Conservation (phyloP, 2,797 vertebrate genomes). For the Falco cherrug region DNA sequence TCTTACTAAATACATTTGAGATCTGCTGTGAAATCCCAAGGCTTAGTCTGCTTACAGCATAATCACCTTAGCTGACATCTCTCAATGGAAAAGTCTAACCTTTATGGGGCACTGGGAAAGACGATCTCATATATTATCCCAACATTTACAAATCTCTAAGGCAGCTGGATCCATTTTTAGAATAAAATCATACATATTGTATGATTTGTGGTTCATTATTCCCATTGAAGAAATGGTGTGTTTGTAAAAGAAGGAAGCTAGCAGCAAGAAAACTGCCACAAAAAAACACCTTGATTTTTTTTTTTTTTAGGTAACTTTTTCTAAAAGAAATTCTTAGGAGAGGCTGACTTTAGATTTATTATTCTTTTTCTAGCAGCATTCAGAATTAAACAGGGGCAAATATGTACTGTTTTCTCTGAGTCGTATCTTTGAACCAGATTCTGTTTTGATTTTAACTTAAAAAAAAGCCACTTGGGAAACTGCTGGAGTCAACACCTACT, state of each 20-base stretch:
- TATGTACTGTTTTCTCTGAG: not conserved
- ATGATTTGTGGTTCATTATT: conserved; percentile 37
- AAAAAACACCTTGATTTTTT: not conserved
- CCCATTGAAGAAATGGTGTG: not conserved
- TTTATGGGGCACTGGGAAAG: conserved; percentile 42
- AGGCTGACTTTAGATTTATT: not conserved
- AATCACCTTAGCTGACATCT: conserved; percentile 59
- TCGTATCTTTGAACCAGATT: not conserved
- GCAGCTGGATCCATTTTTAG: conserved; percentile 39
- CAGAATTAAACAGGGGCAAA: not conserved
- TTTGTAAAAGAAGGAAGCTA: not conserved
- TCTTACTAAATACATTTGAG: conserved; percentile 30
- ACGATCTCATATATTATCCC: conserved; percentile 15
- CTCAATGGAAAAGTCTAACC: conserved; percentile 32
- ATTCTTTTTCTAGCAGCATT: not conserved
- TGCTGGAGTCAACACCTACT: not conserved
- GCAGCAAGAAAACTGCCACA: not conserved
- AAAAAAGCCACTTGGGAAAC: not conserved
- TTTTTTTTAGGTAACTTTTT: not conserved
- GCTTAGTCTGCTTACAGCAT: conserved; percentile 39
- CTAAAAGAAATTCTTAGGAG: not conserved
- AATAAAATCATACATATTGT: conserved; percentile 8
- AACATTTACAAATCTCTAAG: conserved; percentile 25
- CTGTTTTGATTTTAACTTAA: not conserved
- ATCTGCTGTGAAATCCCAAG: conserved; percentile 35